Evolutionary conservation across 1,140 invertebrate species (phyloP).

Genomic region (Aleiodes sp.): DNA sequence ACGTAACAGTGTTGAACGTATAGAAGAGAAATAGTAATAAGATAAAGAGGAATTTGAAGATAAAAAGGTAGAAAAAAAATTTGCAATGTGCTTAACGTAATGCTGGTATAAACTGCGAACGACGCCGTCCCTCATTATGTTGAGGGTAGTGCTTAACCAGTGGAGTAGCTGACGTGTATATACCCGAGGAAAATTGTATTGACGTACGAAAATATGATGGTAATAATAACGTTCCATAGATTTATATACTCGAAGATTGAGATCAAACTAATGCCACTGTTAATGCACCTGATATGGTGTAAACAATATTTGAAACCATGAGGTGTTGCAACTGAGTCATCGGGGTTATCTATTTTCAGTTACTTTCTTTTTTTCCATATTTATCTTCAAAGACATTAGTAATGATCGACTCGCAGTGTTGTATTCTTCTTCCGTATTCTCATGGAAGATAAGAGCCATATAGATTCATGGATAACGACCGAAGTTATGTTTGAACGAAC

Average conservation of each 20-base stretch:
- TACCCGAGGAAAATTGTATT: too few species aligned
- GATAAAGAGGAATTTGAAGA: too few species aligned
- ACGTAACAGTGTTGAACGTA: background rate
- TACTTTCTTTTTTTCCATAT: background rate
- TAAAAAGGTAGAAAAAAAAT: too few species aligned
- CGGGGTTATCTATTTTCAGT: background rate
- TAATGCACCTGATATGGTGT: background rate
- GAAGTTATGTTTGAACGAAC: conserved; percentile 38
- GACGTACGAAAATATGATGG: background rate
- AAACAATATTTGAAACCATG: conserved; percentile 2
- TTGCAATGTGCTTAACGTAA: too few species aligned
- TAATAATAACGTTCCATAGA: background rate
- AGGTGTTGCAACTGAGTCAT: background rate
- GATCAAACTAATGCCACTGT: background rate
- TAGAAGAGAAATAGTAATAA: too few species aligned
- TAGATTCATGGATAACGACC: background rate
- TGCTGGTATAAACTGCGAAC: too few species aligned
- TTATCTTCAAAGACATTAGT: background rate
- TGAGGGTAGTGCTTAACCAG: too few species aligned
- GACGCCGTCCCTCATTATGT: too few species aligned
- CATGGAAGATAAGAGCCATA: background rate
- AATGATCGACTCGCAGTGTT: background rate
- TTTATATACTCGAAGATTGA: background rate
- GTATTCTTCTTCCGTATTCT: background rate
- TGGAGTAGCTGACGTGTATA: too few species aligned